These are phyloP conservation scores for Astreopora myriophthalma DNA, from an alignment of 64 coral and sea anemone species.

Conservation along the genomic window DNA sequence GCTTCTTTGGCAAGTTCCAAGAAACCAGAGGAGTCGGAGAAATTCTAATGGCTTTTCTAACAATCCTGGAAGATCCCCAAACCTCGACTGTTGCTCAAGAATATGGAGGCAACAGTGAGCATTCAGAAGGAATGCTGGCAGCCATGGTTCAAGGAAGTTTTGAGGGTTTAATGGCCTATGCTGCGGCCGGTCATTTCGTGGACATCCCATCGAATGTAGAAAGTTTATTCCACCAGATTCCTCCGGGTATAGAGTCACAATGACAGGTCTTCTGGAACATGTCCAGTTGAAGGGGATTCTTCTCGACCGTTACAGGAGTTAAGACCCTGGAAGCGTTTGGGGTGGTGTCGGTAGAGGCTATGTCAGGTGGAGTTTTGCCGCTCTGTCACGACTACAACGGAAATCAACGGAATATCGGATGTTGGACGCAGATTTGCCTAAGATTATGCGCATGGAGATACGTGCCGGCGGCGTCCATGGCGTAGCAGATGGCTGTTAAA, in stretches of 20 bases:
- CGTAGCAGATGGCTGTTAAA: constrained; percentile 80
- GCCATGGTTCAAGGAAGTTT: constrained; percentile 71
- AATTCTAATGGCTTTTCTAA: constrained; percentile 80
- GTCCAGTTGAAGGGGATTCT: constrained; percentile 85
- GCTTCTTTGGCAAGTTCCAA: constrained; percentile 90
- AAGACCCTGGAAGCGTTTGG: constrained; percentile 94
- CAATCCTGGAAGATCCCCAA: constrained; percentile 75
- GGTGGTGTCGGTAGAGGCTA: constrained; percentile 93
- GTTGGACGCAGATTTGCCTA: constrained; percentile 77
- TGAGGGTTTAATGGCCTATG: constrained; percentile 88
- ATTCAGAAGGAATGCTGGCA: constrained; percentile 85
- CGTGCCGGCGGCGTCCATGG: constrained; percentile 79
- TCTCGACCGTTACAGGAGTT: constrained; percentile 60
- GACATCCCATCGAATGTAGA: constrained; percentile 77
- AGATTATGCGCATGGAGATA: constrained; percentile 76
- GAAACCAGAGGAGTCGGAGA: constrained; percentile 97
- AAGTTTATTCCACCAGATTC: constrained; percentile 71
- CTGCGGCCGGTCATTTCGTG: constrained; percentile 77
- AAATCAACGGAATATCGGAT: constrained; percentile 82
- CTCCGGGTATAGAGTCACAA: constrained; percentile 68
- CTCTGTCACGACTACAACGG: constrained; percentile 85
- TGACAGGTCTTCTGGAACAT: constrained; percentile 91
- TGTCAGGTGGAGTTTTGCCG: constrained; percentile 87
- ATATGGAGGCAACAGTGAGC: constrained; percentile 88
- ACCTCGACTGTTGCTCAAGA: constrained; percentile 75